Conservation (phyloP, 2,797 vertebrate genomes). For the Sphaeramia orbicularis region DNA sequence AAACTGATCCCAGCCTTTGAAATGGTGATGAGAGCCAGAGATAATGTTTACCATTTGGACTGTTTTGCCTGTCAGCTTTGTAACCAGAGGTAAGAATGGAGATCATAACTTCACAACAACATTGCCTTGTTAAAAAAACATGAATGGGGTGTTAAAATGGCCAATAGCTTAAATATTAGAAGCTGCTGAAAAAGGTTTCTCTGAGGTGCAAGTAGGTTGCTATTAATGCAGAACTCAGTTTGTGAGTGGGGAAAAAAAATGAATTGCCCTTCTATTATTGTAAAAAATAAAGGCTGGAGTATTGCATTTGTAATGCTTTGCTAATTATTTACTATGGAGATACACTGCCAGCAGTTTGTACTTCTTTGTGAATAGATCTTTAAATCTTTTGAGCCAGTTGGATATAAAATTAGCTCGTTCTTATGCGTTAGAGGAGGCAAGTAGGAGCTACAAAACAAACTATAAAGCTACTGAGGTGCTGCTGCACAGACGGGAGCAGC, state of each 20-base stretch:
- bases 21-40: constrained; percentile 99
- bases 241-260: constrained; percentile 30
- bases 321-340: constrained; percentile 66
- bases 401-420: constrained; percentile 67
- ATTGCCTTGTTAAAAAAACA: constrained; percentile 43
- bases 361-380: constrained; percentile 65
- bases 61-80: constrained; percentile 99
- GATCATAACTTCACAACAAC: constrained; percentile 63
- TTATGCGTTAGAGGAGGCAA: constrained; percentile 43
- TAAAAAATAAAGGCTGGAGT: constrained; percentile 33
- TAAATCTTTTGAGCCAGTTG: constrained; percentile 66
- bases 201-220: constrained; percentile 14
- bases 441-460: constrained; percentile 37
- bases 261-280: constrained; percentile 19
- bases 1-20: constrained; percentile 99
- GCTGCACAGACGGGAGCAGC: constrained; percentile 33
- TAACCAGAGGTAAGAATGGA: constrained; percentile 97
- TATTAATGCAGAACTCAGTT: constrained; percentile 28
- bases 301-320: constrained; percentile 53
- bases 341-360: constrained; percentile 56
- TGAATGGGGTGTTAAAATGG: constrained; percentile 56
- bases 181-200: constrained; percentile 19
- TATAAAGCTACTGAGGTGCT: constrained; percentile 22
- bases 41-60: constrained; percentile 99
- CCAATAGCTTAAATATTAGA: constrained; percentile 61